Conservation (phyloP, 2,113 vertebrate genomes). For the Campylomormyrus tamandua region DNA sequence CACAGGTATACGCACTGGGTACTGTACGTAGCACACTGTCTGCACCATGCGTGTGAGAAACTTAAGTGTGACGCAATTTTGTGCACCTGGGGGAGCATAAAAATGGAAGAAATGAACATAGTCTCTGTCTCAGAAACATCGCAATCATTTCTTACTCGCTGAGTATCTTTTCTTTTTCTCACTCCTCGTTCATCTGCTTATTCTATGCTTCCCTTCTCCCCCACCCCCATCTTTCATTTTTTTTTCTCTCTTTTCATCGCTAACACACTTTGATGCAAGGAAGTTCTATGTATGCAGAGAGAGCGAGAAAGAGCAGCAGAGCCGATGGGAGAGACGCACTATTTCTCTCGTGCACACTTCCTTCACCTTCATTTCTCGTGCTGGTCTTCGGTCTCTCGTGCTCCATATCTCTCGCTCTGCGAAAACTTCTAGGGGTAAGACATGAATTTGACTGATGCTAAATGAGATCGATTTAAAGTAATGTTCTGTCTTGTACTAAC, state of each 20-base stretch:
- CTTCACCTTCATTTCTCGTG: background rate
- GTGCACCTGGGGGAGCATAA: background rate
- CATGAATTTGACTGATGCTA: background rate
- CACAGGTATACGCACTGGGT: background rate
- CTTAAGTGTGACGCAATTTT: background rate
- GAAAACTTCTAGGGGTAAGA: background rate
- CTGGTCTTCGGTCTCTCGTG: background rate
- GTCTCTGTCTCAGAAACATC: background rate
- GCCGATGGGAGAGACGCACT: background rate
- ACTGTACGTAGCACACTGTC: background rate
- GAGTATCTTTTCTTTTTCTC: background rate
- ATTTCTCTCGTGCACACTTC: conserved; percentile 6
- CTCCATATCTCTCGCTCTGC: background rate
- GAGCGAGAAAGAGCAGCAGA: background rate
- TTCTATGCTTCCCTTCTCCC: background rate
- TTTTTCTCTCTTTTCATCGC: background rate
- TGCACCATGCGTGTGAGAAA: background rate
- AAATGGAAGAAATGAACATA: background rate
- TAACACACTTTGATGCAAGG: conserved; percentile 7
- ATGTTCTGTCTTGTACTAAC: background rate
- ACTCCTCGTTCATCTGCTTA: background rate
- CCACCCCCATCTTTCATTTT: background rate
- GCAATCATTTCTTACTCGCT: background rate
- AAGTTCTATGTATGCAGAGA: conserved; percentile 9
- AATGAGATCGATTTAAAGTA: background rate